Evolutionary conservation across 2,797 vertebrate genomes (phyloP).

Genomic region (Euthynnus affinis): DNA sequence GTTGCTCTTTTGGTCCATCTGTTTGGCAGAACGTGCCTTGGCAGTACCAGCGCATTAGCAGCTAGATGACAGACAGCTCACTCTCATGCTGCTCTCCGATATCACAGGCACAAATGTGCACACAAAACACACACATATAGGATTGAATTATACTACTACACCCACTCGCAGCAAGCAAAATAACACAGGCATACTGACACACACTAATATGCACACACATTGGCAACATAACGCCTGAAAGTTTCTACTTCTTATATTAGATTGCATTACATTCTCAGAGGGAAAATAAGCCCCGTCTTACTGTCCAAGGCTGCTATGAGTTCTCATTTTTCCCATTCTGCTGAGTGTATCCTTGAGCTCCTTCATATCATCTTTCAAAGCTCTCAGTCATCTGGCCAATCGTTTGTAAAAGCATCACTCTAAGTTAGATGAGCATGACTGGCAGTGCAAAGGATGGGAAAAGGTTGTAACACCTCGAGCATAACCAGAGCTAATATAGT

Average conservation of each 20-base stretch:
- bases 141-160: conserved; percentile 44
- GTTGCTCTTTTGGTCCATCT: conserved; percentile 77
- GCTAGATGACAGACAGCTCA: conserved; percentile 73
- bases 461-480: neutral
- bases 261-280: conserved; percentile 50
- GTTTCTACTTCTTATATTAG: conserved; percentile 44
- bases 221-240: conserved; percentile 37
- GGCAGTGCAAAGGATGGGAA: neutral
- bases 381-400: conserved; percentile 33
- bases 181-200: conserved; percentile 9
- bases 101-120: conserved; percentile 71
- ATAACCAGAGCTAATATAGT: neutral
- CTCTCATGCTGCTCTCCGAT: conserved; percentile 61
- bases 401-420: conserved; percentile 45
- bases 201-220: conserved; percentile 1
- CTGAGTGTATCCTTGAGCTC: conserved; percentile 51
- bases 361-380: conserved; percentile 63
- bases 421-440: neutral
- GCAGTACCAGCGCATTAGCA: conserved; percentile 64
- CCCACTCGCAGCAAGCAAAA: conserved; percentile 35
- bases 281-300: conserved; percentile 45
- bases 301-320: conserved; percentile 32
- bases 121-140: conserved; percentile 34
- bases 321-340: conserved; percentile 60
- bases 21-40: conserved; percentile 73